Conservation (phyloP, 2,797 vertebrate genomes). For the Artibeus lituratus region DNA sequence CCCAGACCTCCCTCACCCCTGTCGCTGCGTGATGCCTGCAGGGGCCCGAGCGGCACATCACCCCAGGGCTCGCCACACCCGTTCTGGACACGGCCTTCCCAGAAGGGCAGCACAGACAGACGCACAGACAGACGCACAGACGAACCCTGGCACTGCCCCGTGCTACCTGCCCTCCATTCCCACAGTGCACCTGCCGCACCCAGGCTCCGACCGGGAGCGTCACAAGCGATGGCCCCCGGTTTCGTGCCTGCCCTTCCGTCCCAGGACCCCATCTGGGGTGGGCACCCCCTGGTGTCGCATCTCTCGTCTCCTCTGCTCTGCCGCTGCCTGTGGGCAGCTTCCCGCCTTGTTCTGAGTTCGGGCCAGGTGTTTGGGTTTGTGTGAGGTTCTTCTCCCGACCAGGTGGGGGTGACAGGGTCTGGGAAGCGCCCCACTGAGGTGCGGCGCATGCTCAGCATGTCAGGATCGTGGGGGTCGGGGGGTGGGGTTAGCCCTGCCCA, state of each 20-base stretch:
- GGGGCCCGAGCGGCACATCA: too few relatives aligned
- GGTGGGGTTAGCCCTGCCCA: background rate
- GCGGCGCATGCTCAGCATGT: rapidly evolving
- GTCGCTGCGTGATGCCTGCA: too few relatives aligned
- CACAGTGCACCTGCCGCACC: background rate
- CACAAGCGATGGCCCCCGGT: rapidly evolving
- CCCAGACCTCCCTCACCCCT: too few relatives aligned
- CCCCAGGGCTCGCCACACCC: too few relatives aligned
- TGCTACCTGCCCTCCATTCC: too few relatives aligned
- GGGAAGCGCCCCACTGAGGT: background rate
- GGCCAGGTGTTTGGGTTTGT: background rate
- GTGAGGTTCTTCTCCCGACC: background rate
- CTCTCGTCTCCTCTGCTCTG: background rate
- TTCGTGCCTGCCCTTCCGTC: background rate
- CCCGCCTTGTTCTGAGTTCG: background rate
- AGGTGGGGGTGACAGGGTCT: background rate
- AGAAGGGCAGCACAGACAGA: too few relatives aligned
- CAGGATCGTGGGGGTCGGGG: too few relatives aligned
- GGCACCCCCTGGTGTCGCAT: rapidly evolving
- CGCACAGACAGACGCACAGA: too few relatives aligned
- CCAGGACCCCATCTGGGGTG: background rate
- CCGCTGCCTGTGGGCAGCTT: too few relatives aligned
- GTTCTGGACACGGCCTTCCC: too few relatives aligned
- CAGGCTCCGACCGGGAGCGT: rapidly evolving
- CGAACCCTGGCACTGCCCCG: too few relatives aligned